phyloP scores from a whole-genome alignment of 1,140 invertebrate species.

The Pachyrhynchus sulphureomaculatus region DNA sequence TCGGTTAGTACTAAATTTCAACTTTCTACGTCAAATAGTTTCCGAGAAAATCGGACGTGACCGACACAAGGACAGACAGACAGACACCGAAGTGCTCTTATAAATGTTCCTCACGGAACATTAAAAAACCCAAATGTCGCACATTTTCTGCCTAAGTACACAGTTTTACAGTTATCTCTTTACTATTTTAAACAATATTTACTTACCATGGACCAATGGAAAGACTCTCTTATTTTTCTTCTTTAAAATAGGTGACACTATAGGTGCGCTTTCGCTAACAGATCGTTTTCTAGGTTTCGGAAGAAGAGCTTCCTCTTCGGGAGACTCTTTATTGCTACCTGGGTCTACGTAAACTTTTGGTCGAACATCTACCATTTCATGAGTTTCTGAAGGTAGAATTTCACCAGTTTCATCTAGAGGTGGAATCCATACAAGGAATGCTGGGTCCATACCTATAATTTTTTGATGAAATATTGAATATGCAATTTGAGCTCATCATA shows the following conservation, averaged over 20 bases:
- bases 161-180: no score
- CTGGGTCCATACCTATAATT: slow-evolving; percentile 81
- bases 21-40: no score
- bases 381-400: slow-evolving; percentile 40
- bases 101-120: no score
- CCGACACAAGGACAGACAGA: no score
- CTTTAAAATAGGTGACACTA: slow-evolving; percentile 21
- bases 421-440: slow-evolving; percentile 83
- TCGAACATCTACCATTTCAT: slow-evolving; percentile 41
- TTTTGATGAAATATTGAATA: no score
- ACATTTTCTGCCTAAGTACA: no score
- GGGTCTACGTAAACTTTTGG: slow-evolving; percentile 43
- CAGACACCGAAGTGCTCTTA: no score
- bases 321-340: slow-evolving; percentile 48
- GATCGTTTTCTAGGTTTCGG: slow-evolving; percentile 33
- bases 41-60: no score
- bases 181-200: no score
- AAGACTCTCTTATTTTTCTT: slow-evolving; percentile 33
- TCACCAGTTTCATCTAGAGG: slow-evolving; percentile 63
- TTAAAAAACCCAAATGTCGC: no score
- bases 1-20: no score
- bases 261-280: slow-evolving; percentile 20
- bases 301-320: slow-evolving; percentile 45
- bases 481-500: no score
- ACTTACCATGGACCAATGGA: slow-evolving; percentile 23